phyloP scores from a whole-genome alignment of 2,888 invertebrate species.

The Polyommatus iphigenia region DNA sequence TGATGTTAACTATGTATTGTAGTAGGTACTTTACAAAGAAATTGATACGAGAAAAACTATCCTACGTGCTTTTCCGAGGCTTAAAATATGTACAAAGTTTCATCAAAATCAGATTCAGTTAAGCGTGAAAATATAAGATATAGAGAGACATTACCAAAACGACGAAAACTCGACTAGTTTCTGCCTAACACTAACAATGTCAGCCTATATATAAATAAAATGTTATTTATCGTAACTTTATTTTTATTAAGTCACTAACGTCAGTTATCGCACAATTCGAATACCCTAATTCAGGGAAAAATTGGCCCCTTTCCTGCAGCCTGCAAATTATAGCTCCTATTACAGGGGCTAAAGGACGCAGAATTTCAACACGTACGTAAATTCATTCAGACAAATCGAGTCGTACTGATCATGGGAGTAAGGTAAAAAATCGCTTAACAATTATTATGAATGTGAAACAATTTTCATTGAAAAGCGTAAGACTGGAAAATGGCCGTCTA shows the following conservation, averaged over 20 bases:
- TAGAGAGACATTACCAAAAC: too few relatives aligned
- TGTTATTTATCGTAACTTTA: neutral
- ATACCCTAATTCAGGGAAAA: constrained; percentile 43
- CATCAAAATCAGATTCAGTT: neutral
- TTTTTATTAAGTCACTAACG: constrained; percentile 5
- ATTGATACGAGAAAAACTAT: too few relatives aligned
- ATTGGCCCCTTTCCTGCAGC: constrained; percentile 46
- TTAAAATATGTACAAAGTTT: too few relatives aligned
- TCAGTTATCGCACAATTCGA: constrained; percentile 36
- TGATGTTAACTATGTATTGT: too few relatives aligned
- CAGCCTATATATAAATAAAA: neutral
- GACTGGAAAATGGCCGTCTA: constrained; percentile 39
- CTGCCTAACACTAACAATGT: neutral
- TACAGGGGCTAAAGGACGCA: constrained; percentile 43
- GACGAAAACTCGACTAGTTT: neutral
- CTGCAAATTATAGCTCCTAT: constrained; percentile 46
- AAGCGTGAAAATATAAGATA: neutral
- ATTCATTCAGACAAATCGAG: constrained; percentile 39
- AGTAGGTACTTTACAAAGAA: too few relatives aligned
- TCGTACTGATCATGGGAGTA: neutral
- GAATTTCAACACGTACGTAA: constrained; percentile 47
- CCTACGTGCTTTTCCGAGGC: too few relatives aligned
- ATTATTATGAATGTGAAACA: constrained; percentile 33
- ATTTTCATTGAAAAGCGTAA: constrained; percentile 38
- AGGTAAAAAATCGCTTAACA: constrained; percentile 31